Base-by-base conservation (phyloP, 2,888 invertebrate species). In the Clusia tigrina region DNA sequence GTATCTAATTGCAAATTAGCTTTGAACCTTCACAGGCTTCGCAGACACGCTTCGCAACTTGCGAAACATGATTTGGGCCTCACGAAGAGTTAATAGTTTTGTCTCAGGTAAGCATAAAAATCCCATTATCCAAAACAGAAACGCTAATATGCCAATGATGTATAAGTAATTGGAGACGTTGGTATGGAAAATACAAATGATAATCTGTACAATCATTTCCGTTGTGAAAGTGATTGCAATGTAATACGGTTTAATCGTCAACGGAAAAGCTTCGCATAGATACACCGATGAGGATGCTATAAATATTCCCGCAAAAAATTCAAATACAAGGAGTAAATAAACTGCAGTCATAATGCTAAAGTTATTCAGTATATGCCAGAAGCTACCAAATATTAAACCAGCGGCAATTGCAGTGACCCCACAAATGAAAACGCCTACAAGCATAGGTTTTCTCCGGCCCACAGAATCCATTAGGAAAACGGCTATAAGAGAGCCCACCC, bases 41-140 rank as follows among this genome's bases (percentile, higher is more conserved):
- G n/a, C n/a, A n/a, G n/a, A n/a, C n/a, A n/a, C n/a, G n/a, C n/a
- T n/a, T n/a, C n/a, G n/a, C n/a, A 42, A 10, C 42, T 71, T 71
- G 42, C 65, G 67, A 25, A 82, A 75, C 60, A 75, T 76, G 0
- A 52, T 24, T 9, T 78, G 72, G 0, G 81, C 80, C 20, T 77
- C 71, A 1, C 69, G 65, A 22, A 79, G 65, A 0, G 77, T 72
- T 0, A 66, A 68, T 1, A 64, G 51, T 56, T 69, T 78, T 0
- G 83, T 82, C 62, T 81, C 81, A 12, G 81, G 83, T 67, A 81
- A 64, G 1, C n/a, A n/a, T n/a, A n/a, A n/a, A n/a, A n/a, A n/a
- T n/a, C n/a, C n/a, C n/a, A n/a, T n/a, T n/a, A n/a, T n/a, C n/a
- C n/a, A n/a, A n/a, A n/a, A n/a, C n/a, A n/a, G n/a, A n/a, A n/a